Evolutionary conservation across 2,113 vertebrate species (phyloP), one percentile per base, ranked within the genome.

Genomic region (Callionymus lyra): DNA sequence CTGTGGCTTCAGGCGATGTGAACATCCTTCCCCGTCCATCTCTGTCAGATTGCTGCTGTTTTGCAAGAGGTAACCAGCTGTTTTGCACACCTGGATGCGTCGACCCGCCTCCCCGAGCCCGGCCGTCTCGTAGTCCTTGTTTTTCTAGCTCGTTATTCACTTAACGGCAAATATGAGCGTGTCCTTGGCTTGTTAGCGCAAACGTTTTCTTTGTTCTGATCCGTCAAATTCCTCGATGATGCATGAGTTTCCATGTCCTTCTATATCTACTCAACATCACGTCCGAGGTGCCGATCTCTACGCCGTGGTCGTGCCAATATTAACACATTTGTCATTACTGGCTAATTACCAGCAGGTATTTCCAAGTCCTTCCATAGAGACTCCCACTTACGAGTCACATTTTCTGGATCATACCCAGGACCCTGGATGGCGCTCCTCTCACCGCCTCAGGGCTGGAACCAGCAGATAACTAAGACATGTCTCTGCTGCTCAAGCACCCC

Each of bases 81-180:
- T 83, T 79, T 42, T 34, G 46, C 69, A 76, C 79, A 84, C 81
- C 82, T 83, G 80, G 80, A 70, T 48, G 44, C 41, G 44, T 44
- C 49, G 21, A 38, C 21, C 59, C 41, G 31, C 59, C 45, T 46
- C 19, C 38, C 33, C 33, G 10, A 12, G 31, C 48, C 61, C 46
- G 11, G 44, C 50, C 45, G 31, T 21, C 16, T 32, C 18, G 16
- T 38, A 27, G 56, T 62, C 52, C 45, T 10, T 38, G 41, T 46
- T 49, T 52, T 56, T 49, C 57, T 18, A 46, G 53, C 63, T 69
- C 82, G 74, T 82, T 71, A 82, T 87, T 85, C 82, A 43, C 40
- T 31, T 41, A 52, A 32, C 60, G 69, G 54, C n/a, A 46, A 45
- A 63, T 50, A 68, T 59, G 75, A 82, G 71, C 76, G 67, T 62